phyloP scores from a whole-genome alignment of 2,888 invertebrate genomes.

The Eumacrocentrus americanus region DNA sequence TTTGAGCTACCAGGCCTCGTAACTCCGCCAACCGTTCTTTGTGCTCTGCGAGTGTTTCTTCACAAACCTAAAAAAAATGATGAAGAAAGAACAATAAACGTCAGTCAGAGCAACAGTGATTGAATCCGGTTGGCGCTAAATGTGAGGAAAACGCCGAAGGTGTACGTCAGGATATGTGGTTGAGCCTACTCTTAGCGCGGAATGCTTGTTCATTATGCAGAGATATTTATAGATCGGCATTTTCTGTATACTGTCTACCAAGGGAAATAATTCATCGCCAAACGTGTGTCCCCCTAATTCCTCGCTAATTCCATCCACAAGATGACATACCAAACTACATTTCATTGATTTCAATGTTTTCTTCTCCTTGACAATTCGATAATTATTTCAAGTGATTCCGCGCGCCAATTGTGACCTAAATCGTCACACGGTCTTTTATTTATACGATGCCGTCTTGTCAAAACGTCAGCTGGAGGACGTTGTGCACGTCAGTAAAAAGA shows the following conservation, averaged over 20 bases:
- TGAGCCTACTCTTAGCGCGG: neutral
- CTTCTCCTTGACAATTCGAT: too few species aligned
- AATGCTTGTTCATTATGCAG: conserved; percentile 39
- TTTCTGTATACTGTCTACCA: conserved; percentile 37
- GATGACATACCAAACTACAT: neutral
- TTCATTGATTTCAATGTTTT: too few species aligned
- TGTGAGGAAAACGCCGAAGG: too few species aligned
- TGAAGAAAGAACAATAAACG: neutral
- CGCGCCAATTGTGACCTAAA: too few species aligned
- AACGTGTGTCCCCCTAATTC: conserved; percentile 32
- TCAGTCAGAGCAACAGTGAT: too few species aligned
- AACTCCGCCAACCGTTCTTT: conserved; percentile 73
- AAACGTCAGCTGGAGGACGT: too few species aligned
- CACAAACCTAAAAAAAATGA: conserved; percentile 69
- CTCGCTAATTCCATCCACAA: conserved; percentile 27
- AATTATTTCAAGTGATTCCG: too few species aligned
- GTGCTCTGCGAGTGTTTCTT: conserved; percentile 75
- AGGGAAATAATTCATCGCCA: conserved; percentile 38
- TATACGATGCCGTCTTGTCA: too few species aligned
- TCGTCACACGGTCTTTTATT: too few species aligned
- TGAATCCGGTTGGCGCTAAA: too few species aligned
- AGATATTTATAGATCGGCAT: conserved; percentile 46
- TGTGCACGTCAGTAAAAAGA: too few species aligned
- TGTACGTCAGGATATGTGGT: too few species aligned
- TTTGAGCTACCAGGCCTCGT: conserved; percentile 76